Base-by-base conservation (phyloP, 1,140 invertebrate genomes). In the Spodoptera frugiperda region DNA sequence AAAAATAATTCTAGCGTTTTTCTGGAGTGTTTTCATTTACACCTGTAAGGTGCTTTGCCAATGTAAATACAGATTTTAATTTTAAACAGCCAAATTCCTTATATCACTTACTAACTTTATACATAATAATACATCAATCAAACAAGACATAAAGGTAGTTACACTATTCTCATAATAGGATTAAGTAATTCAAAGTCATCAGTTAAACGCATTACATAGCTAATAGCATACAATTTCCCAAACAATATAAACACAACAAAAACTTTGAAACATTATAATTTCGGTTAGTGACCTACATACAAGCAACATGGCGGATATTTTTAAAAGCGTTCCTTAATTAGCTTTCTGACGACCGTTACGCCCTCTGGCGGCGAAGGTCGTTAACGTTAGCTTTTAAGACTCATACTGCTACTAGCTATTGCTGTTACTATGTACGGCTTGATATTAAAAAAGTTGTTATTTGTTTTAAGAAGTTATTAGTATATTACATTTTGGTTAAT, bases 311-410 rank as follows among this genome's bases (percentile, higher is more conserved):
- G 25, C 48, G 53, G 65, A 65, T 75, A 49, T 70, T 74, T 75
- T 75, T 75, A 53, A 75, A 73, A 19, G 3, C 21, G 25, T 19
- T 21, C 46, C 44, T 75, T 53, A 75, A 53, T 75, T 75, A 63
- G 59, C 46, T 19, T 57, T 25, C 25, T n/a, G 48, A 14, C 55
- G 25, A 61, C 55, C 21, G 46, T 54, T 44, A 8, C 72, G 72
- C 49, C 59, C 57, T 53, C 57, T 51, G 25, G 55, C 46, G 54
- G 44, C 53, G 57, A 65, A 75, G 72, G 46, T 75, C 57, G 59
- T 75, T 72, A 51, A 46, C 54, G 46, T 30, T 59, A 61, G 44
- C 44, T 49, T 21, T 49, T 51, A 49, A 74, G 44, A 49, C 61
- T 51, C n/a, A 21, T 19, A 57, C n/a, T n/a, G n/a, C n/a, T n/a